A percentile compares a stretch with the other conserved stretches of the same genome.
These are phyloP conservation scores for Drosophila hydei DNA, from an alignment of 1,140 invertebrate species.

Conservation along the genomic window DNA sequence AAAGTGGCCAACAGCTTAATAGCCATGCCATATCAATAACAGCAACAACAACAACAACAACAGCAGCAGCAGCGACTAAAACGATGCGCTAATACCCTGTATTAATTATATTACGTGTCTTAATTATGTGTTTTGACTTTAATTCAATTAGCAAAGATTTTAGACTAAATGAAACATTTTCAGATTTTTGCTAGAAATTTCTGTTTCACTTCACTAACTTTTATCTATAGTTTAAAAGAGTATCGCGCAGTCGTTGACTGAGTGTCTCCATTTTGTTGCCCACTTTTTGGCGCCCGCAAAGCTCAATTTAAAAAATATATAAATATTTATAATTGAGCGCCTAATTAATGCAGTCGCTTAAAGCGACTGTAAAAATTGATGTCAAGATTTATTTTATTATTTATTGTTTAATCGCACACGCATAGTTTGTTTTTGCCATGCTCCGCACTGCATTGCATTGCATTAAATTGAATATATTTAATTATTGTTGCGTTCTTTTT, in stretches of 20 bases:
- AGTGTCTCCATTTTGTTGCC: slow-evolving; percentile 10
- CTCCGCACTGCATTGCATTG: neutral
- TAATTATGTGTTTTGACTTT: too few relatives aligned
- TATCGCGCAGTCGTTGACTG: neutral
- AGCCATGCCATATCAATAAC: slow-evolving; percentile 30
- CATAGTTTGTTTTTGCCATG: slow-evolving; percentile 6
- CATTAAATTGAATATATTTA: slow-evolving; percentile 16
- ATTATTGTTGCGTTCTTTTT: slow-evolving; percentile 15
- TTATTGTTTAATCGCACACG: slow-evolving; percentile 1
- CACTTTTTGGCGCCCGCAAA: slow-evolving; percentile 14
- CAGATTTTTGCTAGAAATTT: too few relatives aligned
- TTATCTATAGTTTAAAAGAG: neutral
- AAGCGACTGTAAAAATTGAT: slow-evolving; percentile 24
- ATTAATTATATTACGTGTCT: too few relatives aligned
- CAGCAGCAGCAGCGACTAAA: too few relatives aligned
- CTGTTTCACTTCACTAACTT: too few relatives aligned
- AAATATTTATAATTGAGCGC: slow-evolving; percentile 18
- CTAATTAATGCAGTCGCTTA: slow-evolving; percentile 38
- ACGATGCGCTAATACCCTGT: too few relatives aligned
- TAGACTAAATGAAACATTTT: too few relatives aligned
- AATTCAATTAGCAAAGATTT: too few relatives aligned
- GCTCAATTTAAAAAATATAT: slow-evolving; percentile 3
- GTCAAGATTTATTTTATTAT: slow-evolving; percentile 29
- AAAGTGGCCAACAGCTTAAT: slow-evolving; percentile 79
- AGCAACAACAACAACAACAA: slow-evolving; percentile 16